Conservation (phyloP, 2,888 invertebrate genomes). For the Tridacna crocea region DNA sequence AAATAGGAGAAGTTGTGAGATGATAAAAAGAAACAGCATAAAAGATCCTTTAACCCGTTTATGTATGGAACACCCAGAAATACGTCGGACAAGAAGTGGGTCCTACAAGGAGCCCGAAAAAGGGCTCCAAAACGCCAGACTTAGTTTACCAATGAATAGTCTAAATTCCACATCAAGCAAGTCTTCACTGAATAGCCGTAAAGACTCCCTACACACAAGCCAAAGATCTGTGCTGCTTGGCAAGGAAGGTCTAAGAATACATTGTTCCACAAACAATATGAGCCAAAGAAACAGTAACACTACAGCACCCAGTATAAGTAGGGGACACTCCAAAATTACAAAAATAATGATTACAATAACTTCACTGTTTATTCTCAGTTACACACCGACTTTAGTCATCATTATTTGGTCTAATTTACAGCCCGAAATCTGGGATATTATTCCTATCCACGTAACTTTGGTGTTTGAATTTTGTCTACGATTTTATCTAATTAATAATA, state of each 20-base stretch:
- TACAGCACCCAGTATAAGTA: neutral
- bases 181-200: conserved; percentile 1
- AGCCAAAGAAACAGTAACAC: neutral
- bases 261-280: neutral
- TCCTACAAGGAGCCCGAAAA: neutral
- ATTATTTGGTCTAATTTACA: conserved; percentile 49
- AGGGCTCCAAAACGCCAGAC: neutral
- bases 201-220: neutral
- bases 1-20: no score
- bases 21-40: no score
- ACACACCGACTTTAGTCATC: conserved; percentile 57
- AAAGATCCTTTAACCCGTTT: no score
- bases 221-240: neutral
- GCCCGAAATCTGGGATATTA: conserved; percentile 53
- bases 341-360: conserved; percentile 66
- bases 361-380: conserved; percentile 61
- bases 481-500: conserved; percentile 62
- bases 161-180: neutral
- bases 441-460: conserved; percentile 36
- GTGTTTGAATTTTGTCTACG: conserved; percentile 54
- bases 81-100: neutral
- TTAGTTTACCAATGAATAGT: conserved; percentile 6
- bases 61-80: neutral
- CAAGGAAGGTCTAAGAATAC: conserved; percentile 31
- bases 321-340: conserved; percentile 60